A percentile compares a stretch with the other conserved stretches of the same genome.
phyloP scores from a whole-genome alignment of 2,113 vertebrate genomes.

The Cyprinodon tularosa region DNA sequence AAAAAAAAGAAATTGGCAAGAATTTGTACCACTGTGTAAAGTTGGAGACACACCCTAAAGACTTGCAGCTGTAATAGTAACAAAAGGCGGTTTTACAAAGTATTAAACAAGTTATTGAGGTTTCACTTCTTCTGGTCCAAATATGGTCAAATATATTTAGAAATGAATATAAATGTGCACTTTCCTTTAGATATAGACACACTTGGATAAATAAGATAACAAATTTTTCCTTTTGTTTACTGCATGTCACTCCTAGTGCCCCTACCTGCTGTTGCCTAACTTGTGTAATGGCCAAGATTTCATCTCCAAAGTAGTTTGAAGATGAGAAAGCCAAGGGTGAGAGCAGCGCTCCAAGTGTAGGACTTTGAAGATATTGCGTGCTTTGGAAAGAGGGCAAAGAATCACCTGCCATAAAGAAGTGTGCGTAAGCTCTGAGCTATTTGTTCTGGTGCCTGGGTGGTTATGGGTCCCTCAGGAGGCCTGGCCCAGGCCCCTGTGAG shows the following conservation, averaged over 20 bases:
- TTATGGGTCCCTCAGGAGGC: slow-evolving; percentile 75
- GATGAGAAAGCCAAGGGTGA: slow-evolving; percentile 57
- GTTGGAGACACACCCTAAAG: neutral
- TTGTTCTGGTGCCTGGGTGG: slow-evolving; percentile 79
- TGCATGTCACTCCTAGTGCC: slow-evolving; percentile 31
- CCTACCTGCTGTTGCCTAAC: slow-evolving; percentile 31
- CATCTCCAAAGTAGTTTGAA: slow-evolving; percentile 55
- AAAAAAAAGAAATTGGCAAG: neutral
- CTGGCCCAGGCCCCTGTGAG: slow-evolving; percentile 71
- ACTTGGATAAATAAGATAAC: neutral
- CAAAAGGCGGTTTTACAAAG: neutral
- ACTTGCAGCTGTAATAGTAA: neutral
- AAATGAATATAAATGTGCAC: neutral
- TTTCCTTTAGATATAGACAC: neutral
- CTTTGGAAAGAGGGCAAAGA: slow-evolving; percentile 63
- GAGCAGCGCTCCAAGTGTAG: slow-evolving; percentile 36
- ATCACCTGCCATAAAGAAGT: slow-evolving; percentile 76
- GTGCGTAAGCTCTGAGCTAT: slow-evolving; percentile 75
- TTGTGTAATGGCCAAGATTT: slow-evolving; percentile 40
- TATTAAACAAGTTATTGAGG: neutral
- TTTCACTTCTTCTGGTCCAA: neutral
- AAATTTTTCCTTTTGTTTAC: neutral
- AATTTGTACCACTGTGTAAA: neutral
- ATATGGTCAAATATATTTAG: neutral
- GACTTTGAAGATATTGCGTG: slow-evolving; percentile 65